phyloP scores from a whole-genome alignment of 53 echinoderm and acorn worm genomes.

The Zoroaster sp. region DNA sequence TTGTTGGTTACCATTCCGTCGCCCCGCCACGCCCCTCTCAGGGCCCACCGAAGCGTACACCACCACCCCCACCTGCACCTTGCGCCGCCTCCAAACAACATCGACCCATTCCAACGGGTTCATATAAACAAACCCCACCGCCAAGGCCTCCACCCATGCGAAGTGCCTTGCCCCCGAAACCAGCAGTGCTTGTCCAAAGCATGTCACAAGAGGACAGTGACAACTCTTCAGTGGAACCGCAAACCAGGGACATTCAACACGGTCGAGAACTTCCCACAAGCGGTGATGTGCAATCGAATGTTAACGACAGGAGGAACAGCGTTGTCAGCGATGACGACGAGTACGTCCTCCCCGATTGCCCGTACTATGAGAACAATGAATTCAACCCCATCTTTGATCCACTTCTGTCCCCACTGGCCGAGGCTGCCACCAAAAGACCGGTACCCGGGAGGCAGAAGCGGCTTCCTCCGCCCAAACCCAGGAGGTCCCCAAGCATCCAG shows the following conservation, averaged over 20 bases:
- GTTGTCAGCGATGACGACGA: constrained; percentile 52
- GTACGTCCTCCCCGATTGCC: constrained; percentile 54
- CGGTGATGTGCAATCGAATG: constrained; percentile 17
- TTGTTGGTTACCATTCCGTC: constrained; percentile 20
- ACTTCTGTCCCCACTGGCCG: neutral
- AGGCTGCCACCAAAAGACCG: constrained; percentile 4
- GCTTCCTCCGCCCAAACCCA: constrained; percentile 48
- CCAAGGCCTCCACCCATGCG: constrained; percentile 49
- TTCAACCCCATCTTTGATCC: neutral
- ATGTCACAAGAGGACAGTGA: constrained; percentile 3
- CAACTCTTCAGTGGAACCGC: neutral
- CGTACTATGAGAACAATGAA: constrained; percentile 30
- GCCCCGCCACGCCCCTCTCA: constrained; percentile 31
- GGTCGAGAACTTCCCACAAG: constrained; percentile 11
- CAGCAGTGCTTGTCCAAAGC: constrained; percentile 6
- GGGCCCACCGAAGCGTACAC: constrained; percentile 20
- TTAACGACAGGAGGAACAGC: constrained; percentile 9
- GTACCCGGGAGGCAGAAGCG: constrained; percentile 48
- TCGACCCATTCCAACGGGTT: neutral
- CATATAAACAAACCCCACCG: constrained; percentile 8
- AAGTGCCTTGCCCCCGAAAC: constrained; percentile 36
- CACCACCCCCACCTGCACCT: constrained; percentile 28
- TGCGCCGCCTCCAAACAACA: neutral
- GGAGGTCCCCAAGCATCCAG: constrained; percentile 41
- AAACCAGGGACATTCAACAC: neutral